Base-by-base conservation (phyloP, 2,888 invertebrate species). In the Pandemis corylana region DNA sequence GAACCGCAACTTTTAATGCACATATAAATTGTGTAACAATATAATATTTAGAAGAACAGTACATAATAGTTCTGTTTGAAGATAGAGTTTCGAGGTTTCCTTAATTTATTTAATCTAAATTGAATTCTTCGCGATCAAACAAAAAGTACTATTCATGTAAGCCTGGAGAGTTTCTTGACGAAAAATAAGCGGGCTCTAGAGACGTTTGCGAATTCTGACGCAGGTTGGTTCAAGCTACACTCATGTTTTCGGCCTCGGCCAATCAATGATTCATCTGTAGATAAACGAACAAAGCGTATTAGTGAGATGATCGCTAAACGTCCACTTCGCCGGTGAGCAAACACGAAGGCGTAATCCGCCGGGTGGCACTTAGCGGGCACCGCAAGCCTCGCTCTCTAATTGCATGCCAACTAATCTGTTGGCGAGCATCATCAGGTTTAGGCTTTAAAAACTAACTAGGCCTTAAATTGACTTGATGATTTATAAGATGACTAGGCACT, bases 341-440 rank as follows among this genome's bases (percentile, higher is more conserved):
- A 89, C 89, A 89, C 84, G 87, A 90, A 92, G 88, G 89, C 91
- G 88, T 93, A 93, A 93, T 94, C 94, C 90, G 88, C 86, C 86
- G 87, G 88, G 85, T 89, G 87, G 91, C 94, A 94, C 94, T 93
- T 92, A 93, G 88, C 81, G 85, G 81, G 85, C 84, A 85, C 93
- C 93, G 82, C 94, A 92, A 93, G 89, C 92, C 85, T 86, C 84
- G 82, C 85, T 86, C 90, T 89, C 90, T 93, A 93, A 94, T 92
- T 91, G 93, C 90, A 87, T 85, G 84, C 84, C 85, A 87, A 89
- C 89, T 93, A 93, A 94, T 92, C 94, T 93, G 92, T 91, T 90
- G 90, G 89, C 83, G 79, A 89, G 90, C 88, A 59, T 90, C 90
- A 89, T 88, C 85, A 84, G 80, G 78, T 76, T 80, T 72, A 72